These are phyloP conservation scores for Nysson spinosus DNA, from an alignment of 2,888 invertebrate genomes.

Conservation along the genomic window DNA sequence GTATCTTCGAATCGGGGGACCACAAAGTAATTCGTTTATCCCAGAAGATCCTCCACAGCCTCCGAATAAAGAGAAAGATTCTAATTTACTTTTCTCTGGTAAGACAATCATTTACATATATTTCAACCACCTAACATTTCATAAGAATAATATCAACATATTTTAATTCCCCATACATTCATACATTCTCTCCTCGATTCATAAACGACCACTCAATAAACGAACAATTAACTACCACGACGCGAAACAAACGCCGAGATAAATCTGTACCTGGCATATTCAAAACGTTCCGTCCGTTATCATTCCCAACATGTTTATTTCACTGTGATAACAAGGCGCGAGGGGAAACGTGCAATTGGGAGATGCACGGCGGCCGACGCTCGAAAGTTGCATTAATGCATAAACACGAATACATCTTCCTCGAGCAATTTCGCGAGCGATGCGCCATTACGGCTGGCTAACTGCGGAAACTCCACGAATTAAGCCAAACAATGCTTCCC, in stretches of 20 bases:
- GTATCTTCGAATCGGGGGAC: constrained; percentile 86
- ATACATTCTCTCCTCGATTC: background rate
- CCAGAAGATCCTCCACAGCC: constrained; percentile 61
- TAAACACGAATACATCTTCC: constrained; percentile 19
- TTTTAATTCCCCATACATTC: no score
- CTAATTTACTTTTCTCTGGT: constrained; percentile 69
- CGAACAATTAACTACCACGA: no score
- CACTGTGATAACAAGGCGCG: background rate
- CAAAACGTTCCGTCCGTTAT: no score
- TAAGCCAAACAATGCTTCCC: constrained; percentile 44
- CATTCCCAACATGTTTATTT: no score
- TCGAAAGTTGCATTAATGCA: constrained; percentile 24
- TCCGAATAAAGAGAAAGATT: constrained; percentile 42
- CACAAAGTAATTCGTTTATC: constrained; percentile 78
- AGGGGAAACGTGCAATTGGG: background rate
- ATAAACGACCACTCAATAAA: no score
- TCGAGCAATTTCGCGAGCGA: constrained; percentile 40
- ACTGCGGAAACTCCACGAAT: constrained; percentile 30
- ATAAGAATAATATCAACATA: no score
- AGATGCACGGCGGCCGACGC: background rate
- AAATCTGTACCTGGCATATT: no score
- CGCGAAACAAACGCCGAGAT: no score
- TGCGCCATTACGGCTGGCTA: constrained; percentile 5
- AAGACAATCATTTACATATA: constrained; percentile 38
- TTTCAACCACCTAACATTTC: no score